phyloP scores from a whole-genome alignment of 1,140 invertebrate species.

The Heliconius melpomene region DNA sequence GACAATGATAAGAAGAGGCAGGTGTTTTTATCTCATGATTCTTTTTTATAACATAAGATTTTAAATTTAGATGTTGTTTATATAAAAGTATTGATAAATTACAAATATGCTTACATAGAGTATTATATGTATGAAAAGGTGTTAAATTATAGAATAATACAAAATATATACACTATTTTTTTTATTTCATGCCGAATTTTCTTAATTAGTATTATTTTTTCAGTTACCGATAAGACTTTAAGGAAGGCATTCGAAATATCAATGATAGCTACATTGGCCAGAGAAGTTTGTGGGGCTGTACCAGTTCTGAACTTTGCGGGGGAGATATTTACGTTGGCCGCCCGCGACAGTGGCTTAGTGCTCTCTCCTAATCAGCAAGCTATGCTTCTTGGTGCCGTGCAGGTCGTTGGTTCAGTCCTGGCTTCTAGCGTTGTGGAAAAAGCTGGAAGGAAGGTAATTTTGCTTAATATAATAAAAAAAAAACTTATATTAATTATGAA shows the following conservation, averaged over 20 bases:
- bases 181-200: background rate
- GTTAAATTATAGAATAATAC: background rate
- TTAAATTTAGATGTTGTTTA: no score
- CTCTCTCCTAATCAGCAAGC: constrained; percentile 1
- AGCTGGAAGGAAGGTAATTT: background rate
- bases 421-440: constrained; percentile 12
- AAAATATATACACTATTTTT: background rate
- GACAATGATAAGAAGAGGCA: background rate
- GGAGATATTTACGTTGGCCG: background rate
- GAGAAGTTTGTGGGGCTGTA: constrained; percentile 39
- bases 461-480: background rate
- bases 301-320: constrained; percentile 2
- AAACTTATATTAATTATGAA: background rate
- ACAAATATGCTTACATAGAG: no score
- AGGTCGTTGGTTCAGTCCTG: background rate
- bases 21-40: no score
- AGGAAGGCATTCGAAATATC: constrained; percentile 45
- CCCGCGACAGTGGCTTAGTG: background rate
- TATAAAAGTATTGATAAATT: no score
- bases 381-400: background rate
- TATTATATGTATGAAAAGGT: background rate
- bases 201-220: constrained; percentile 14
- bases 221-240: constrained; percentile 40
- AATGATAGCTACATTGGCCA: constrained; percentile 37
- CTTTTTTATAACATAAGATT: no score